Base-by-base conservation (phyloP, 2,797 vertebrate species). In the Steatocranus sp. region DNA sequence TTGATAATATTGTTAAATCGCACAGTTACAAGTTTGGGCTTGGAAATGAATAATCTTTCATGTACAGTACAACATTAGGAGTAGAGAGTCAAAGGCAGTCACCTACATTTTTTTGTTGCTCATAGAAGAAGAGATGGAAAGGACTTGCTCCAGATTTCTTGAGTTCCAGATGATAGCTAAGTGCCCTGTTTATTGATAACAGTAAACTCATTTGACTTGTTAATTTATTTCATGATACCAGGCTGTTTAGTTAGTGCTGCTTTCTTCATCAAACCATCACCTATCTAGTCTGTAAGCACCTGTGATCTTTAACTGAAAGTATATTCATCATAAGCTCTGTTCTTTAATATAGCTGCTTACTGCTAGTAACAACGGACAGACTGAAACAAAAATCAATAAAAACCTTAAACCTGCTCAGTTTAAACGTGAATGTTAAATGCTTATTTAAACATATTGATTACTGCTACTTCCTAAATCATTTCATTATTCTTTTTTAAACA, bases 271-370 rank as follows among this genome's bases (percentile, higher is more conserved):
- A 27, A 43, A 70, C 38, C 36, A 43, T 27, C 23, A 27, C 38
- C 38, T 68, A 0, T 23, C 9, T 66, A 38, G 0, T 66, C 0
- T 38, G 11, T 0, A 46, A 70, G 46, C 1, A 27, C 9, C 1
- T 11, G 36, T 18, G 6, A 46, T 46, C 15, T 70, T 41, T 46
- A 43, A 27, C 3, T 70, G 23, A 70, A 0, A 27, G 23, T 3
- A 18, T 0, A 18, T 43, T 46, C 63, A 70, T 43, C 0, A 18
- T 46, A 27, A 70, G 14, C 38, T 18, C 0, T 43, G 63, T 17
- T 68, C 63, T 43, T 43, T 27, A 43, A 17, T 68, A 68, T 17
- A 68, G 63, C 63, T 68, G 20, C 20, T 17, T 25, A 1, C 14
- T 11, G 23, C 63, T 18, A 27, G 23, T 43, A 43, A 70, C 63